Evolutionary conservation across 2,113 vertebrate genomes (phyloP), one percentile per base, ranked within the genome.

Genomic region (Plotosus lineatus): DNA sequence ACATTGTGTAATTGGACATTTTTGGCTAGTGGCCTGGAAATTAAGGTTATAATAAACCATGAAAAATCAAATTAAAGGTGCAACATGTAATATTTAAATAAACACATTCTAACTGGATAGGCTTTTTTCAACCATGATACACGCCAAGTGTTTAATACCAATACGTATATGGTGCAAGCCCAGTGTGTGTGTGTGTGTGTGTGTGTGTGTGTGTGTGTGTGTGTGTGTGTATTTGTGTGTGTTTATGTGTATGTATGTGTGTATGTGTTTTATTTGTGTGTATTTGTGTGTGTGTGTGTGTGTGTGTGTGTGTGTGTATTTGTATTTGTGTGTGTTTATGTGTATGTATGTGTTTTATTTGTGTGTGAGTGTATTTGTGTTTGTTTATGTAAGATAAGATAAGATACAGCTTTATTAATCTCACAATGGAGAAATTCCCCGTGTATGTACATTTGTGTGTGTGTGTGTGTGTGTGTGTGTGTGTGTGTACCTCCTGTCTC

Each of bases 401-500:
- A n/a, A n/a, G n/a, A n/a, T n/a, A n/a, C n/a, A n/a, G n/a, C n/a
- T n/a, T n/a, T n/a, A n/a, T n/a, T n/a, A n/a, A n/a, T n/a, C n/a
- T n/a, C n/a, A n/a, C n/a, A n/a, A n/a, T n/a, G n/a, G n/a, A n/a
- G n/a, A n/a, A n/a, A n/a, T n/a, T n/a, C n/a, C n/a, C n/a, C n/a
- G n/a, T n/a, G n/a, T n/a, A n/a, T n/a, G n/a, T n/a, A n/a, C n/a
- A n/a, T n/a, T n/a, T n/a, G n/a, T n/a, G n/a, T n/a, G 1, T 9
- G 21, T 44, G 38, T 68, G 66, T 69, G 6, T n/a, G 23, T 28
- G 31, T 51, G 36, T 50, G 31, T 72, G 53, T 44, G 26, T 48
- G 63, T 28, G 36, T 50, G 14, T 73, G n/a, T 83, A 91, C 93
- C 90, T 91, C 84, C 31, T 85, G 84, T 78, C 83, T 91, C 66